These are phyloP conservation scores for Steromphala cineraria DNA, from an alignment of 2,888 invertebrate genomes.

Conservation along the genomic window DNA sequence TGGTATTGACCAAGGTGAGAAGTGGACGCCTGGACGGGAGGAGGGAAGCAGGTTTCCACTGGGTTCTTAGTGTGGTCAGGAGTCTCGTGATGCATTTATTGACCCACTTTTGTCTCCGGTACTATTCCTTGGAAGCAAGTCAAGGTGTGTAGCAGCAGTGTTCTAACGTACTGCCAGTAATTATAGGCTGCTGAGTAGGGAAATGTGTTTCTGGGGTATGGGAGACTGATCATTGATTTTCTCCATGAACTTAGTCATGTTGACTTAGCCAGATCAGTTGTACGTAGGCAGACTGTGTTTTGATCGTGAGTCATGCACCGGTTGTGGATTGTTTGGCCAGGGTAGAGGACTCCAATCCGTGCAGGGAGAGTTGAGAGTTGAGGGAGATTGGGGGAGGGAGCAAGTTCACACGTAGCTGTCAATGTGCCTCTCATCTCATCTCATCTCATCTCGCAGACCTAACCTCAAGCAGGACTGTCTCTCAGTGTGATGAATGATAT, in stretches of 20 bases:
- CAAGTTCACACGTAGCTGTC: neutral
- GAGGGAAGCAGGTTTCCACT: no score
- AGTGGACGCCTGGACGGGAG: no score
- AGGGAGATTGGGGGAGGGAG: neutral
- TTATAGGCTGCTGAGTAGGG: constrained; percentile 4
- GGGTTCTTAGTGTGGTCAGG: no score
- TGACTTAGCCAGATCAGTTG: constrained; percentile 10
- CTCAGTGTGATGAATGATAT: no score
- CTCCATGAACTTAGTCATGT: constrained; percentile 8
- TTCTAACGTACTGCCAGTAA: neutral
- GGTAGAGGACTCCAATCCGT: neutral
- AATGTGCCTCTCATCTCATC: neutral
- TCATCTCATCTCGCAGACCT: no score
- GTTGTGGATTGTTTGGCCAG: neutral
- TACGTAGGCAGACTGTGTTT: constrained; percentile 10
- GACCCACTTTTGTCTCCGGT: neutral
- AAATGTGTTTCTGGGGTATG: constrained; percentile 10
- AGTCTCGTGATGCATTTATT: neutral
- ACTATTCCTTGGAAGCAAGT: neutral
- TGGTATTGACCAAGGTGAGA: no score
- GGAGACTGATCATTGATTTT: constrained; percentile 10
- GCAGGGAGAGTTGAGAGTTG: neutral
- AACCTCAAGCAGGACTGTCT: no score
- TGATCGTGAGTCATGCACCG: neutral
- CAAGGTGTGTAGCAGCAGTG: neutral